These are phyloP conservation scores for Drosophila miranda DNA, from an alignment of 1,140 invertebrate genomes.

Conservation along the genomic window DNA sequence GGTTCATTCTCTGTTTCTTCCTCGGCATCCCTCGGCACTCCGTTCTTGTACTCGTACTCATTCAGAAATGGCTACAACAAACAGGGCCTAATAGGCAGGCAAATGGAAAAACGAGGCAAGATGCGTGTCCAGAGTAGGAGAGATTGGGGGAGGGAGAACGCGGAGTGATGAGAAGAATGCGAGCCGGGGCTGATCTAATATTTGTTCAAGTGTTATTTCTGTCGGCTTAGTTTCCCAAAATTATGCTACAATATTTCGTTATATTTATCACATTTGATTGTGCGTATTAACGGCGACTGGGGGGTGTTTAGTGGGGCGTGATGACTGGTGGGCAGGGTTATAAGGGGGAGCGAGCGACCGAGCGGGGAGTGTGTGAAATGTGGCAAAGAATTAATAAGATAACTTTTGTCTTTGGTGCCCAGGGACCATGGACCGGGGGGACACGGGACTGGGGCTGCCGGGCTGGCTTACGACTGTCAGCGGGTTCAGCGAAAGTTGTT, in stretches of 20 bases:
- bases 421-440: neutral
- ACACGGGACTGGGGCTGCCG: constrained; percentile 3
- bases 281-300: constrained; percentile 60
- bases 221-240: constrained; percentile 72
- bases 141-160: neutral
- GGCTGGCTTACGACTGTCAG: constrained; percentile 51
- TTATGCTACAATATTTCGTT: constrained; percentile 78
- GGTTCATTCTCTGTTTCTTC: constrained; percentile 6
- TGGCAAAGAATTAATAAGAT: constrained; percentile 73
- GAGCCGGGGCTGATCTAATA: constrained; percentile 51
- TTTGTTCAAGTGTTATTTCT: constrained; percentile 80
- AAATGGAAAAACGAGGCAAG: constrained; percentile 58
- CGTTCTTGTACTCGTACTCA: constrained; percentile 9
- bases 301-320: constrained; percentile 58
- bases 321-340: neutral
- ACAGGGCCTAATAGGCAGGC: constrained; percentile 69
- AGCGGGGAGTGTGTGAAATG: constrained; percentile 38
- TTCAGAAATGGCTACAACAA: constrained; percentile 57
- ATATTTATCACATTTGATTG: constrained; percentile 81
- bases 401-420: constrained; percentile 57
- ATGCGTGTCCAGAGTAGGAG: constrained; percentile 15
- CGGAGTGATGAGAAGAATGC: neutral
- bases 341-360: neutral
- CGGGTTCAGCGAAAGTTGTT: constrained; percentile 64
- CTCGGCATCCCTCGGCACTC: neutral